phyloP scores from a whole-genome alignment of 2,888 invertebrate genomes.

The Trichogramma dendrolimi region DNA sequence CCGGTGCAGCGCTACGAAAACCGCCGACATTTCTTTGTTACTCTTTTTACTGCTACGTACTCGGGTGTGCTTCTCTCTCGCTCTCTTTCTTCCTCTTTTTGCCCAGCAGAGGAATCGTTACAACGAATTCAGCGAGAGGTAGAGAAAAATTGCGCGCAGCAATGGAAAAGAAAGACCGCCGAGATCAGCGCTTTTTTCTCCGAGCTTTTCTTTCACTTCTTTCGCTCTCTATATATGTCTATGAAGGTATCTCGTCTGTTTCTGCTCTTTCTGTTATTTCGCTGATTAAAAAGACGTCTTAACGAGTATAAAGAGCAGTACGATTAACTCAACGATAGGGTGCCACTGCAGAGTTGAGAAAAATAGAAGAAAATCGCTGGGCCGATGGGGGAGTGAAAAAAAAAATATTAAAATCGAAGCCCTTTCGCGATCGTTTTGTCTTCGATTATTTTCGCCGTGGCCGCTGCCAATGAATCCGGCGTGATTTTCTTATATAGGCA shows the following conservation, averaged over 20 bases:
- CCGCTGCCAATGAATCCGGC: too few species aligned
- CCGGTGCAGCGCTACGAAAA: neutral
- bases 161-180: neutral
- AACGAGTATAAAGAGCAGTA: constrained; percentile 29
- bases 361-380: constrained; percentile 14
- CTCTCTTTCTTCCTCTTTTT: neutral
- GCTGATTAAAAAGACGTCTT: constrained; percentile 42
- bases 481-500: too few species aligned
- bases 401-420: too few species aligned
- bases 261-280: constrained; percentile 7
- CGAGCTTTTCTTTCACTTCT: neutral
- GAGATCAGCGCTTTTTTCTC: neutral
- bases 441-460: too few species aligned
- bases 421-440: too few species aligned
- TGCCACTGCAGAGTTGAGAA: constrained; percentile 4
- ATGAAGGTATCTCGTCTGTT: neutral
- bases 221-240: neutral
- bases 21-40: neutral
- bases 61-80: neutral
- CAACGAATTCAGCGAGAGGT: constrained; percentile 9
- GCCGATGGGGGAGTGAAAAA: constrained; percentile 11
- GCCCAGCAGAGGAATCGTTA: neutral
- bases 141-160: neutral
- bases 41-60: too few species aligned
- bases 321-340: constrained; percentile 2